Percentiles rank a stretch among this genome's conserved stretches.
Evolutionary conservation across 64 coral and sea anemone genomes (phyloP).

Genomic region (Catalaphyllia jardinei): DNA sequence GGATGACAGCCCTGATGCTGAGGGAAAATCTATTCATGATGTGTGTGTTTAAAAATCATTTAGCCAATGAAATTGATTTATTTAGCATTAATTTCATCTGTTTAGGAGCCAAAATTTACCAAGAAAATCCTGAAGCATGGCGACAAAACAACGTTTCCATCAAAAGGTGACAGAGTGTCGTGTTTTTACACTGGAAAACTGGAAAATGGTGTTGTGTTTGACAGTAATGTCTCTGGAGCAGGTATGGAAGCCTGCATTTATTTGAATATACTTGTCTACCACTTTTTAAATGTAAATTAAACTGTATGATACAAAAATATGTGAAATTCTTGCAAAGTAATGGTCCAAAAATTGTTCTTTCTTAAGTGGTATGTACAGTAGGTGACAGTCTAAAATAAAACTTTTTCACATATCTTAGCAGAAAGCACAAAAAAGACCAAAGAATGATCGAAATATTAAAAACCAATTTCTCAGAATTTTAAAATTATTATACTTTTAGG

Average conservation of each 20-base stretch:
- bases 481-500: no score
- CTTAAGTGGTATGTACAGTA: no score
- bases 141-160: conserved; percentile 69
- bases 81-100: neutral
- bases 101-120: conserved; percentile 91
- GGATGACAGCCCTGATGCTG: neutral
- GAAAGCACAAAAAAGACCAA: no score
- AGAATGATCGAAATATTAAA: no score
- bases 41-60: neutral
- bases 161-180: conserved; percentile 89
- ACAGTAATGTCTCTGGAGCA: conserved; percentile 79
- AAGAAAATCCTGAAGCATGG: conserved; percentile 96
- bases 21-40: neutral
- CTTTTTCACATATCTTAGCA: no score
- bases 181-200: conserved; percentile 95
- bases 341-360: no score
- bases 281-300: no score
- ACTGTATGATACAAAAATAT: no score
- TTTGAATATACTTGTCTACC: no score
- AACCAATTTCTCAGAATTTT: no score
- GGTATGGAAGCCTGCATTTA: neutral
- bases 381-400: no score
- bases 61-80: neutral
- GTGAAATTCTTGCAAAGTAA: no score
- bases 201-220: conserved; percentile 93